A percentile compares a stretch with the other conserved stretches of the same genome.
Conservation (phyloP, 92 coral and sea anemone species). For the Paragorgia papillata region DNA sequence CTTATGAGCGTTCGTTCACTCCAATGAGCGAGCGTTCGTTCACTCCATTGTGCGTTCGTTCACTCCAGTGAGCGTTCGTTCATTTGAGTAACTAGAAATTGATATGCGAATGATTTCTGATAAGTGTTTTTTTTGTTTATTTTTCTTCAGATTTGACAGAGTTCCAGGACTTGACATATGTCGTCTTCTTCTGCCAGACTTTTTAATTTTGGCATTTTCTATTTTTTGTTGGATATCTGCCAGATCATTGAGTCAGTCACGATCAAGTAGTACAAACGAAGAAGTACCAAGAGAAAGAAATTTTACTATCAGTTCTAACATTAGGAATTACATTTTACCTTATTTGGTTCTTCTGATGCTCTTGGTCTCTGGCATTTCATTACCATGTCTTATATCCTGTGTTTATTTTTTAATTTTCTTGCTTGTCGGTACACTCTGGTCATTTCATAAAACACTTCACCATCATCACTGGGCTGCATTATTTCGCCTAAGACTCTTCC, state of each 20-base stretch:
- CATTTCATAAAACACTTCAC: conserved; percentile 73
- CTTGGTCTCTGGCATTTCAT: conserved; percentile 80
- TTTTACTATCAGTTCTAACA: conserved; percentile 3
- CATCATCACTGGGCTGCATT: conserved; percentile 68
- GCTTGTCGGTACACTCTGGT: conserved; percentile 92
- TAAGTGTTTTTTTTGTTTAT: background rate
- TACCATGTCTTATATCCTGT: conserved; percentile 80
- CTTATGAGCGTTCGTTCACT: no score
- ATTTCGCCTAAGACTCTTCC: conserved; percentile 67
- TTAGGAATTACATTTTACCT: conserved; percentile 78
- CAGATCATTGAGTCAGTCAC: conserved; percentile 61
- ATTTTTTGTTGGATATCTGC: conserved; percentile 75
- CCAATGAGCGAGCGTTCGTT: no score
- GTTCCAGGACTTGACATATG: conserved; percentile 80
- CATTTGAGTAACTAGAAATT: background rate
- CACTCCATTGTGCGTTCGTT: background rate
- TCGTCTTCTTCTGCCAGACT: conserved; percentile 84
- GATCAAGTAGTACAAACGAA: conserved; percentile 37
- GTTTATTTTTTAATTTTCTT: conserved; percentile 80
- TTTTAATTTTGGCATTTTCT: conserved; percentile 71
- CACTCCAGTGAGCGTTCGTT: background rate
- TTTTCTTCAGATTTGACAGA: conserved; percentile 75
- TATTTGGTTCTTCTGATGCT: conserved; percentile 83
- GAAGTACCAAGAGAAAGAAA: conserved; percentile 40
- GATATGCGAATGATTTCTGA: background rate